Base-by-base conservation (phyloP, 2,888 invertebrate genomes). In the Scaptomyza parva region DNA sequence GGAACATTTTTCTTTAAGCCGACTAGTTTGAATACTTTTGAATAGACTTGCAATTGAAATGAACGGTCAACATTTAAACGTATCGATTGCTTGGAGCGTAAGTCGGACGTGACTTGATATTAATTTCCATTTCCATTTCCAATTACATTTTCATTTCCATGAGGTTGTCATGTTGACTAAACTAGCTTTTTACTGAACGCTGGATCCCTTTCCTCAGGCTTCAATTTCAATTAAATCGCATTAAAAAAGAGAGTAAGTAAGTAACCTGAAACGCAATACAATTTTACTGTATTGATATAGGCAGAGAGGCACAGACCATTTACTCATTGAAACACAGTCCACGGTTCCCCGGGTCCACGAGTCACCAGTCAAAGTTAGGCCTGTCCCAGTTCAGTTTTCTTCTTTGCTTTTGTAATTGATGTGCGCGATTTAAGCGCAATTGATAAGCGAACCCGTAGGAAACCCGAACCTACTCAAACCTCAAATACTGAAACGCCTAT, bases 161-260 rank as follows among this genome's bases (percentile, higher is more conserved):
- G 53, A 24, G 58, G 37, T 44, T 65, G 59, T 57, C 54, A 30
- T 66, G 35, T 30, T 39, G 18, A 28, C 37, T 9, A 9, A 14
- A 35, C 33, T 14, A 43, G 65, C 33, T 39, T 51, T 51, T 4
- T 24, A 43, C 12, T 26, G 37, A n/a, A n/a, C n/a, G n/a, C n/a
- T 17, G 9, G 22, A 18, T 24, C 26, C 58, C 45, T 44, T 48
- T 55, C 43, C 52, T 37, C 45, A 12, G 73, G 67, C 54, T 84
- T 78, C 61, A 70, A 55, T 84, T 84, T 87, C 87, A 87, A 87
- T 87, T 82, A 78, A 87, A 79, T 76, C 67, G 78, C 66, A 68
- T 76, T 58, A 67, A 70, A 71, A 18, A 28, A 18, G 3, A 35
- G n/a, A n/a, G 6, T 1, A 9, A 35, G 7, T 33, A 14, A 37